phyloP scores from a whole-genome alignment of 2,888 invertebrate genomes.

The Athripsodes cinereus region DNA sequence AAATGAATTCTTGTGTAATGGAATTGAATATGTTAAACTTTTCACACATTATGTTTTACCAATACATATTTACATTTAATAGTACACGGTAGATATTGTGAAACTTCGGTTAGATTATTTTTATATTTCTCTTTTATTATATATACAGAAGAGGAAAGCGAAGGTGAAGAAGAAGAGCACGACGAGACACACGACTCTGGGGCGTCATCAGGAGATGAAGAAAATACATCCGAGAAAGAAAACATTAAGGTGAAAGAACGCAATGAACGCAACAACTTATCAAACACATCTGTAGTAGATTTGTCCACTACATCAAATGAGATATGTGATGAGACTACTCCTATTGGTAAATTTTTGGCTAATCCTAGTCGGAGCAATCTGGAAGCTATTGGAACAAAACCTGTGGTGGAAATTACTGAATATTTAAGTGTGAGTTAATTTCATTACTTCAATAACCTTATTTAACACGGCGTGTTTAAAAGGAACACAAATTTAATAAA shows the following conservation, averaged over 20 bases:
- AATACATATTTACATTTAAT: too few relatives aligned
- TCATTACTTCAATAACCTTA: too few relatives aligned
- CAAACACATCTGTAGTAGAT: background rate
- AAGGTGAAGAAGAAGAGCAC: slow-evolving; percentile 29
- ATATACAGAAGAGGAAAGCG: slow-evolving; percentile 32
- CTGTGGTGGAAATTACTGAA: slow-evolving; percentile 37
- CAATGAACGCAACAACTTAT: background rate
- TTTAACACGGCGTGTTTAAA: too few relatives aligned
- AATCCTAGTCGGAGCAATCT: slow-evolving; percentile 38
- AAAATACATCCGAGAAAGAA: slow-evolving; percentile 17
- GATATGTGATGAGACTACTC: slow-evolving; percentile 19
- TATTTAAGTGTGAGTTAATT: slow-evolving; percentile 36
- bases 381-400: slow-evolving; percentile 34
- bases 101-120: too few relatives aligned
- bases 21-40: too few relatives aligned
- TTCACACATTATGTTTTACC: too few relatives aligned
- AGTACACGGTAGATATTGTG: too few relatives aligned
- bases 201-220: slow-evolving; percentile 28
- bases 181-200: slow-evolving; percentile 8
- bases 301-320: background rate
- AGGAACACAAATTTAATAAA: too few relatives aligned
- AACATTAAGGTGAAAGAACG: background rate
- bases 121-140: too few relatives aligned
- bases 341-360: slow-evolving; percentile 37
- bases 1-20: too few relatives aligned